Conservation (phyloP, 2,797 vertebrate genomes). For the Microchirus variegatus region DNA sequence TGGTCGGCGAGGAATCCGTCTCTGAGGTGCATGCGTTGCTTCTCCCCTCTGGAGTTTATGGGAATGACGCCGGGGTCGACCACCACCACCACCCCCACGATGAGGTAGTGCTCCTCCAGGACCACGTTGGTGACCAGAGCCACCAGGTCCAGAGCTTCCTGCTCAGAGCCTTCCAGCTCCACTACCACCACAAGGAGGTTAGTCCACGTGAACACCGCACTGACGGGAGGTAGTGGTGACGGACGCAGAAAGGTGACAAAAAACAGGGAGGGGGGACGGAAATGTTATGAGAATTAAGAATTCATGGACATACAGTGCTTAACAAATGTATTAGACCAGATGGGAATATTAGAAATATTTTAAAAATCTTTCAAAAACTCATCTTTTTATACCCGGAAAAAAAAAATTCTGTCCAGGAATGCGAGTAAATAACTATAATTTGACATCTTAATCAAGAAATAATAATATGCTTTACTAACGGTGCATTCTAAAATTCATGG, state of each 20-base stretch:
- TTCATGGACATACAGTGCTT: no score
- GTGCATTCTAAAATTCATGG: no score
- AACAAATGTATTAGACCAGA: not conserved
- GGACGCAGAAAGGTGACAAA: fast-evolving
- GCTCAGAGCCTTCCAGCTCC: conserved; percentile 93
- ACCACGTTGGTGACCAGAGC: conserved; percentile 94
- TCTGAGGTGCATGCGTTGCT: conserved; percentile 97
- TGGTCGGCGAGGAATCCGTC: conserved; percentile 96
- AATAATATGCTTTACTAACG: no score
- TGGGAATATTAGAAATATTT: no score
- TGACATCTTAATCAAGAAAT: no score
- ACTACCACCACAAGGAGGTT: conserved; percentile 96
- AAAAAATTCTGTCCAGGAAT: no score
- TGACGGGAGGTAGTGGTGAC: conserved; percentile 28
- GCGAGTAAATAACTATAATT: no score
- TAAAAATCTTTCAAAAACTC: no score
- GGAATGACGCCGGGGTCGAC: conserved; percentile 96
- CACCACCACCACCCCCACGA: conserved; percentile 95
- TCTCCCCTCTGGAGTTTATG: conserved; percentile 96
- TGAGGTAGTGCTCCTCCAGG: conserved; percentile 95
- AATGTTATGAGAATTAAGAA: no score
- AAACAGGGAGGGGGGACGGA: not conserved
- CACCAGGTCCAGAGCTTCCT: conserved; percentile 93
- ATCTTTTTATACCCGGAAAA: no score
- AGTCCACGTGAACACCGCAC: conserved; percentile 97